These are phyloP conservation scores for Girardinus metallicus DNA, from an alignment of 2,797 vertebrate species.

Conservation along the genomic window DNA sequence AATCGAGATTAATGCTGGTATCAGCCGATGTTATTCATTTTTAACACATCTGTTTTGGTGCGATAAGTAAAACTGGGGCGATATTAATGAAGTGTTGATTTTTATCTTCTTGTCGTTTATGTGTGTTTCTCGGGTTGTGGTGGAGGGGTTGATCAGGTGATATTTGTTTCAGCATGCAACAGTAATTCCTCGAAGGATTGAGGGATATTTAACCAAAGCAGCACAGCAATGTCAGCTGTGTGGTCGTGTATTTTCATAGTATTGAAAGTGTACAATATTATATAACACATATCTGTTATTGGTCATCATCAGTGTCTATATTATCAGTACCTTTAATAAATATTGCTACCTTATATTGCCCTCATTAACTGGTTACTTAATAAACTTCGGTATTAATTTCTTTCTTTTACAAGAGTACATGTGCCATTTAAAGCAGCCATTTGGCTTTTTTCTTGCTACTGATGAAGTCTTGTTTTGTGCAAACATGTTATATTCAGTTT, in stretches of 20 bases:
- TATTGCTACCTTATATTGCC: background rate
- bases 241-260: background rate
- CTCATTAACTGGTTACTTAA: background rate
- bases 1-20: too few relatives aligned
- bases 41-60: too few relatives aligned
- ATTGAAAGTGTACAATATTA: too few relatives aligned
- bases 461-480: slow-evolving; percentile 29
- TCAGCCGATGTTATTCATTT: too few relatives aligned
- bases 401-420: slow-evolving; percentile 31
- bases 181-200: background rate
- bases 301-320: too few relatives aligned
- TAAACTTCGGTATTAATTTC: slow-evolving; percentile 28
- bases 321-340: background rate
- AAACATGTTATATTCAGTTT: slow-evolving; percentile 30
- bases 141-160: background rate
- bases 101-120: background rate
- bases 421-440: slow-evolving; percentile 25
- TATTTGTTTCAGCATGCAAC: background rate
- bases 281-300: too few relatives aligned
- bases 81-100: background rate
- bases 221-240: background rate
- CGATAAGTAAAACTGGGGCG: background rate
- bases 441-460: slow-evolving; percentile 40
- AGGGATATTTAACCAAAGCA: background rate
- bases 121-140: too few relatives aligned